These are phyloP conservation scores for Girardinichthys multiradiatus DNA, from an alignment of 2,113 vertebrate genomes.

Conservation along the genomic window DNA sequence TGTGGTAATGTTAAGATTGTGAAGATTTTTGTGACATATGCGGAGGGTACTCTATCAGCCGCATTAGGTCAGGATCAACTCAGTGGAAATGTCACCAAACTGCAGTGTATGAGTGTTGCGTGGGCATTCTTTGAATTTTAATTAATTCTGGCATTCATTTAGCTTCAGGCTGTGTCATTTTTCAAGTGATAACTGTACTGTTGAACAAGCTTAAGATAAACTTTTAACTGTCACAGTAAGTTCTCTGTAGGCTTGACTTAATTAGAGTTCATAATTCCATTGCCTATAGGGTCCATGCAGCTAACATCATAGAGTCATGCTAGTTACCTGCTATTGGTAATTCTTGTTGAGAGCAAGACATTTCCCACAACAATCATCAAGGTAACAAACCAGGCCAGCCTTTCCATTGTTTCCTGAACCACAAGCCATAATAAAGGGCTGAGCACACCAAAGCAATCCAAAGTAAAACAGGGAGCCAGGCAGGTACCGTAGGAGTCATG, in stretches of 20 bases:
- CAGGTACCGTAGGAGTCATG: too few relatives aligned
- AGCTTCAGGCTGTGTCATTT: constrained; percentile 33
- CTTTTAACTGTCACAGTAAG: neutral
- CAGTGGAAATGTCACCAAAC: constrained; percentile 41
- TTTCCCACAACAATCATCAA: too few relatives aligned
- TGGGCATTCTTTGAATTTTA: constrained; percentile 41
- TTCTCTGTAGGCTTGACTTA: neutral
- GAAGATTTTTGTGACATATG: constrained; percentile 8
- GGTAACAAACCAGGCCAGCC: too few relatives aligned
- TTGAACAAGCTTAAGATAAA: neutral
- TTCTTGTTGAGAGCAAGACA: too few relatives aligned
- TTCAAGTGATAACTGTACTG: constrained; percentile 4
- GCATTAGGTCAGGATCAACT: constrained; percentile 17
- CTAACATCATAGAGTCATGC: too few relatives aligned
- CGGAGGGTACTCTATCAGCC: constrained; percentile 20
- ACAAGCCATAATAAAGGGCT: too few relatives aligned
- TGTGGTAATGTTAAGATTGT: constrained; percentile 18
- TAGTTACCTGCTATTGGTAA: too few relatives aligned
- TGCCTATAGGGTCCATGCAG: neutral
- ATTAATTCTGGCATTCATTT: constrained; percentile 27
- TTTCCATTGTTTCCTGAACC: too few relatives aligned
- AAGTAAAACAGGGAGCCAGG: too few relatives aligned
- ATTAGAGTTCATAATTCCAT: neutral
- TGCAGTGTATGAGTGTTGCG: constrained; percentile 19
- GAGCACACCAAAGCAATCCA: too few relatives aligned